These are phyloP conservation scores for Ochropleura plecta DNA, from an alignment of 2,888 invertebrate genomes.

Conservation along the genomic window DNA sequence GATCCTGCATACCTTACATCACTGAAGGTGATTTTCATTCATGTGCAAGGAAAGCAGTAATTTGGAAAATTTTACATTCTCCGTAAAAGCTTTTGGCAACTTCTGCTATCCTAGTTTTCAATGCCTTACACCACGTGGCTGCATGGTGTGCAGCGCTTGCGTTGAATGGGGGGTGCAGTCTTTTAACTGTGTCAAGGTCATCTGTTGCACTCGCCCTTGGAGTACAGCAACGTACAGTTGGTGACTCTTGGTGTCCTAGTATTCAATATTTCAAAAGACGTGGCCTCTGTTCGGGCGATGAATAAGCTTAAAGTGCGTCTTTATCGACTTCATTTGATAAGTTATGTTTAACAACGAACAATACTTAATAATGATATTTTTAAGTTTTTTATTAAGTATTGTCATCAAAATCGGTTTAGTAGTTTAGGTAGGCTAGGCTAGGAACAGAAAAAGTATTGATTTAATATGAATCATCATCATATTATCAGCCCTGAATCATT, in stretches of 20 bases:
- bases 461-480: no score
- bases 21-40: background rate
- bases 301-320: no score
- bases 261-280: background rate
- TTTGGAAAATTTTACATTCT: background rate
- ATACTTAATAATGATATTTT: no score
- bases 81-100: background rate
- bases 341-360: no score
- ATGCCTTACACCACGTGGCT: background rate
- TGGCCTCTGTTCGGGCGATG: background rate
- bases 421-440: no score
- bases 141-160: background rate
- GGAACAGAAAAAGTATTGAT: no score
- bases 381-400: no score
- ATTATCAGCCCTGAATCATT: no score
- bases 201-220: background rate
- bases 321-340: no score
- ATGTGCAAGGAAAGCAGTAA: background rate
- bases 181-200: background rate
- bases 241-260: constrained; percentile 11
- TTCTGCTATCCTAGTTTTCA: constrained; percentile 12
- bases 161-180: background rate
- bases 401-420: no score
- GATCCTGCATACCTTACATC: background rate
- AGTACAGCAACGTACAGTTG: background rate